Conservation (phyloP, 2,113 vertebrate species). For the Salvator merianae region DNA sequence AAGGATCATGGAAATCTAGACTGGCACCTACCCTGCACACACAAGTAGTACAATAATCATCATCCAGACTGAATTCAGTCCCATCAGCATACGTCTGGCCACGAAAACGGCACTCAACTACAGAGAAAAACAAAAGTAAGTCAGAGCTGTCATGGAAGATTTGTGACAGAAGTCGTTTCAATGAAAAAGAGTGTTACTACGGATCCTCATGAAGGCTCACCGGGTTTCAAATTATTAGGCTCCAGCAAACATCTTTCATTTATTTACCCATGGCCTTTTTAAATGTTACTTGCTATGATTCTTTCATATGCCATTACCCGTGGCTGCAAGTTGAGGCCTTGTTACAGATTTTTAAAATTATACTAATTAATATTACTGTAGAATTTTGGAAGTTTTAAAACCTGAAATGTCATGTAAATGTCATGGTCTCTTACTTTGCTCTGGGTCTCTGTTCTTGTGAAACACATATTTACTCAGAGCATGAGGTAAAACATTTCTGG, state of each 20-base stretch:
- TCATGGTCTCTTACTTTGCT: neutral
- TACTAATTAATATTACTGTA: neutral
- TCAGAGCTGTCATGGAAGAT: accelerated
- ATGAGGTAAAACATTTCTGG: neutral
- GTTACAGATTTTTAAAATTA: neutral
- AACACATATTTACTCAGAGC: neutral
- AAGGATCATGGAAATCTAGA: neutral
- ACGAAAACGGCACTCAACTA: constrained; percentile 74
- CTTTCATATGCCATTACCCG: neutral
- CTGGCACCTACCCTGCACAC: constrained; percentile 70
- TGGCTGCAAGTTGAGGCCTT: neutral
- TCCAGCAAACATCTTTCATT: neutral
- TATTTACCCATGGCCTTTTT: neutral
- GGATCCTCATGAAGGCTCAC: neutral
- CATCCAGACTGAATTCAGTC: constrained; percentile 71
- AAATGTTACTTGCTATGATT: neutral
- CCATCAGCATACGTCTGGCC: constrained; percentile 65
- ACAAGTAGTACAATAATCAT: constrained; percentile 76
- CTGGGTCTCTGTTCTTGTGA: neutral
- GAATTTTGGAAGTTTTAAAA: neutral
- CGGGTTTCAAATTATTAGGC: neutral
- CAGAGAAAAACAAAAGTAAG: neutral
- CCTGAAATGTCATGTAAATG: neutral
- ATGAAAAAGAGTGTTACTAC: neutral
- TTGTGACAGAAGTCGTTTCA: neutral